Evolutionary conservation across 2,888 invertebrate genomes (phyloP), one percentile per base, ranked within the genome.

Genomic region (Chydorus sphaericus): DNA sequence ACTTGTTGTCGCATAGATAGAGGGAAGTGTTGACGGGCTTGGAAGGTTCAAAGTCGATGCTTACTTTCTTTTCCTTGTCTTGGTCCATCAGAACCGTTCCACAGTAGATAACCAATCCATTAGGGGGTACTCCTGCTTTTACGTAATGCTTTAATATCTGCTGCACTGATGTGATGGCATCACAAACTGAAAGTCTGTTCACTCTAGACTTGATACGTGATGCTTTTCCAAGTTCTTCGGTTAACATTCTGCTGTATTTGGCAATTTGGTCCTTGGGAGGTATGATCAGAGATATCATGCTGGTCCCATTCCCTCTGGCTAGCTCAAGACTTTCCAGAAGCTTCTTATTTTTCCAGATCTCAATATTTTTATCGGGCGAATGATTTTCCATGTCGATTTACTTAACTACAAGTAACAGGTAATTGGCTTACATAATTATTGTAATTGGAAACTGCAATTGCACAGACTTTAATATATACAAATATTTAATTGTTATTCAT

Each of bases 331-430:
- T 97, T 77, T 98, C 98, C 68, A 98, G 99, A 64, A 98, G 83
- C 75, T 97, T 97, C 75, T 98, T 98, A 73, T 99, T 97, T 79
- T 99, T 99, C 98, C 98, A 99, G 74, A 99, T 98, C 79, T 99
- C 97, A 61, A 98, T 97, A 82, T 99, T 98, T 69, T 96, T 85
- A 78, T 98, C 97, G 63, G 96, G 89, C 65, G 89, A 88, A 70
- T 88, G 88, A 75, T 91, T 91, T 73, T 91, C 90, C 52, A 33
- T 52, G 7, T 39, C 36, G n/a, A n/a, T n/a, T n/a, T n/a, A n/a
- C n/a, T n/a, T n/a, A n/a, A n/a, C n/a, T n/a, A n/a, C n/a, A n/a
- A n/a, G n/a, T n/a, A n/a, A n/a, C n/a, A n/a, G n/a, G n/a, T n/a
- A n/a, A n/a, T n/a, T n/a, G n/a, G n/a, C n/a, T n/a, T n/a, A n/a